Conservation (phyloP, 2,113 vertebrate species). For the Rostratula benghalensis region DNA sequence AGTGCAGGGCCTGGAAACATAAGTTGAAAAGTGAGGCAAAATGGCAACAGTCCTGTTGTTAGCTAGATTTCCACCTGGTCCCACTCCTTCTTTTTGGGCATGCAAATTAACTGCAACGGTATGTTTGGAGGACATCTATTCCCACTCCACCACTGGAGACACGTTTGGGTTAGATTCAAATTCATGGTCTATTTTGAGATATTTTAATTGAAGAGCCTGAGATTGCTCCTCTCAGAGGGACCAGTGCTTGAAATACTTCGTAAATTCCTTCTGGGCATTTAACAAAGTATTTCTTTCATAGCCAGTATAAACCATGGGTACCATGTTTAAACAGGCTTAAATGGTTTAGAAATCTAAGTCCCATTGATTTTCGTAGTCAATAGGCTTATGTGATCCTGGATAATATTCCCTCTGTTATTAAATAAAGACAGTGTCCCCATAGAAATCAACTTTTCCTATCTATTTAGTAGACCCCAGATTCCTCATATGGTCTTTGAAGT, state of each 20-base stretch:
- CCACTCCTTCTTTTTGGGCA: neutral
- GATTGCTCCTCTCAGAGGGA: conserved; percentile 32
- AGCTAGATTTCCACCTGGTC: neutral
- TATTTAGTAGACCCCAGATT: neutral
- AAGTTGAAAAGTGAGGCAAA: neutral
- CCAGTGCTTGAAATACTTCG: conserved; percentile 12
- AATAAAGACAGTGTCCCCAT: neutral
- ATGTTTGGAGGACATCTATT: conserved; percentile 21
- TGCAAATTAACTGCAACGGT: neutral
- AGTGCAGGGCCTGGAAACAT: neutral
- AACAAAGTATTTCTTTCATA: conserved; percentile 1
- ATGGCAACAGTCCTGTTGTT: neutral
- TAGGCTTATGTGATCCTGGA: neutral
- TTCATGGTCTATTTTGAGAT: conserved; percentile 34
- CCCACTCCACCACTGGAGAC: neutral
- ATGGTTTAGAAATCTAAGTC: conserved; percentile 5
- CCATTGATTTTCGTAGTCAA: conserved; percentile 41
- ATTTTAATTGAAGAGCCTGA: conserved; percentile 46
- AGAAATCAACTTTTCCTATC: conserved; percentile 37
- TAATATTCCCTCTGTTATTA: conserved; percentile 26
- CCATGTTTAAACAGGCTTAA: conserved; percentile 43
- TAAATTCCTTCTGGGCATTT: conserved; percentile 39
- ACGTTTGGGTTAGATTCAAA: conserved; percentile 1
- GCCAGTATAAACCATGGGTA: neutral
- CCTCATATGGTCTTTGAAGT: neutral